A percentile compares a stretch with the other conserved stretches of the same genome.
Evolutionary conservation across 2,888 invertebrate genomes (phyloP).

Genomic region (Cinara cedri): DNA sequence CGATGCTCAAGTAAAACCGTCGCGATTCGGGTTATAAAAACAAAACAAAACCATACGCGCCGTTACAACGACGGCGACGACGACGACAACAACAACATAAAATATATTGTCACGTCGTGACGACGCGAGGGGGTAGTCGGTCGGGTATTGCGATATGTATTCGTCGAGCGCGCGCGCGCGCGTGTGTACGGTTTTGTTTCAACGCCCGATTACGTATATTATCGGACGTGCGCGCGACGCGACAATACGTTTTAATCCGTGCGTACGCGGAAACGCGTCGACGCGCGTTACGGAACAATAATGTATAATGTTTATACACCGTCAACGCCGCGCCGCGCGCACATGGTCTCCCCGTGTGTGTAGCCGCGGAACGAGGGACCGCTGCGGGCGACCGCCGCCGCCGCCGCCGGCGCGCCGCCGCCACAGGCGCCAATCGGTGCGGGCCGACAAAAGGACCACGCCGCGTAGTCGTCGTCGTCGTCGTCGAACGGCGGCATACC

Average conservation of each 20-base stretch:
- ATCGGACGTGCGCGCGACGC: too few relatives aligned
- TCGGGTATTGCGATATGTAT: background rate
- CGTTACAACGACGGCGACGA: too few relatives aligned
- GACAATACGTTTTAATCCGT: background rate
- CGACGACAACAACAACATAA: background rate
- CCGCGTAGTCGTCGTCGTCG: constrained; percentile 24
- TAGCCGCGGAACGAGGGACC: constrained; percentile 32
- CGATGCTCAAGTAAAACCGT: background rate
- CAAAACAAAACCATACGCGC: background rate
- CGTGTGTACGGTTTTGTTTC: background rate
- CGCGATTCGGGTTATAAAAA: background rate
- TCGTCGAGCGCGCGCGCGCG: too few relatives aligned
- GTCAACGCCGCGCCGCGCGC: background rate
- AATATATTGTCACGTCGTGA: constrained; percentile 8
- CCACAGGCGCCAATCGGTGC: constrained; percentile 42
- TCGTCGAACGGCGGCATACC: background rate
- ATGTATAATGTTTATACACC: too few relatives aligned
- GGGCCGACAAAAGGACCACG: constrained; percentile 51
- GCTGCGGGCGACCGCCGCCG: constrained; percentile 38
- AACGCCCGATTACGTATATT: background rate
- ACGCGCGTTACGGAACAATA: too few relatives aligned
- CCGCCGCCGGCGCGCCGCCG: constrained; percentile 16
- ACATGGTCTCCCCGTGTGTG: constrained; percentile 20
- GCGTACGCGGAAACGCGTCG: too few relatives aligned
- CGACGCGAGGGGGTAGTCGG: background rate